Conservation (phyloP, 1,140 invertebrate genomes). For the Atta cephalotes region DNA sequence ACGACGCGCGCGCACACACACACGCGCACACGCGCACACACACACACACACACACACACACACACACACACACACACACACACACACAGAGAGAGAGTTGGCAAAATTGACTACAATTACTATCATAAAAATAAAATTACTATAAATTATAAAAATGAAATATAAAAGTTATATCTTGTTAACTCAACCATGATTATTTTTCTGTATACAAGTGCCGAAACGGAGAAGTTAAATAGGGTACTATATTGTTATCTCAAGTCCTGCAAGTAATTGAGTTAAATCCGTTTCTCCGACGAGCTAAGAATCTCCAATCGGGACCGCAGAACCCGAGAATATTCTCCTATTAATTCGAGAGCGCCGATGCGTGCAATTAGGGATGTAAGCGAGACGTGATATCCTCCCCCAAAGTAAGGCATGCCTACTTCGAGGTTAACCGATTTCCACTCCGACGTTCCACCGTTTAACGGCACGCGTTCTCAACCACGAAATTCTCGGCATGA, state of each 20-base stretch:
- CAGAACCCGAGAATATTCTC: constrained; percentile 49
- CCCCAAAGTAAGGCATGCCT: constrained; percentile 57
- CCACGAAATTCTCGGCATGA: constrained; percentile 71
- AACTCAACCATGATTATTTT: no score
- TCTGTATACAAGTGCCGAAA: background rate
- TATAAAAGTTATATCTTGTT: no score
- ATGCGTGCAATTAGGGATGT: constrained; percentile 55
- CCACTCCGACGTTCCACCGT: constrained; percentile 69
- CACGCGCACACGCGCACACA: no score
- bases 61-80: no score
- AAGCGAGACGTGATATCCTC: constrained; percentile 26
- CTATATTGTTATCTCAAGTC: constrained; percentile 13
- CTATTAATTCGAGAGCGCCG: constrained; percentile 47
- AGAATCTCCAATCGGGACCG: constrained; percentile 50
- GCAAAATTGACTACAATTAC: no score
- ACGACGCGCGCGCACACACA: no score
- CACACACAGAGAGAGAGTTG: no score
- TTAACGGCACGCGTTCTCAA: constrained; percentile 68
- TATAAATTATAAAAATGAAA: no score
- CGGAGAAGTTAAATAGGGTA: background rate
- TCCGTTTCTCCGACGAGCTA: background rate
- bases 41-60: no score
- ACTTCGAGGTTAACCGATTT: constrained; percentile 73
- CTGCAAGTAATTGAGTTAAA: constrained; percentile 28
- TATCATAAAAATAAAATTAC: no score